These are phyloP conservation scores for Hipparchia sbordonii DNA, from an alignment of 2,888 invertebrate species.

Conservation along the genomic window DNA sequence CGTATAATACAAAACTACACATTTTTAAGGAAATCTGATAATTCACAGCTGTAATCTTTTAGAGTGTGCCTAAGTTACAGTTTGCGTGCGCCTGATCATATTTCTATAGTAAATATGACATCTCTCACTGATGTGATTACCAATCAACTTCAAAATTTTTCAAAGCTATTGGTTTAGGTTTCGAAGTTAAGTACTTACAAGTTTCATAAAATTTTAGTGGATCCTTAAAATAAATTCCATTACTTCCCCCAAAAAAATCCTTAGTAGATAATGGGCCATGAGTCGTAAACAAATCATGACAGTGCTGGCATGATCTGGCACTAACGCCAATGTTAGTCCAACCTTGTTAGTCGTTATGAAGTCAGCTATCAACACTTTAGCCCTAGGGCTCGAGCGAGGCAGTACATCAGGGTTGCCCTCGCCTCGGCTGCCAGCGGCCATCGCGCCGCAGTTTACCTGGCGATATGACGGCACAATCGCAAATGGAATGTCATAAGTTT, in stretches of 20 bases:
- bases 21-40: no score
- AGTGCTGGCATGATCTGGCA: background rate
- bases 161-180: no score
- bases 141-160: background rate
- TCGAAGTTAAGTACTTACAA: no score
- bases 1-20: no score
- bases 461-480: slow-evolving; percentile 62
- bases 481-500: slow-evolving; percentile 80
- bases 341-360: slow-evolving; percentile 17
- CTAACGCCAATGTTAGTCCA: background rate
- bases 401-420: slow-evolving; percentile 35
- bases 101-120: slow-evolving; percentile 9
- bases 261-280: background rate
- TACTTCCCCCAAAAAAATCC: background rate
- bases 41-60: no score
- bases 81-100: slow-evolving; percentile 12
- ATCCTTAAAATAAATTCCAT: background rate
- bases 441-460: slow-evolving; percentile 50
- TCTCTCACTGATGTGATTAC: background rate
- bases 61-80: no score
- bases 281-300: slow-evolving; percentile 2
- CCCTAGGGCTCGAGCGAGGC: slow-evolving; percentile 13
- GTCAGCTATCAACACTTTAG: slow-evolving; percentile 11
- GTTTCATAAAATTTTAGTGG: no score
- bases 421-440: slow-evolving; percentile 28